Conservation (phyloP, 2,113 vertebrate genomes). For the Guaruba guarouba region DNA sequence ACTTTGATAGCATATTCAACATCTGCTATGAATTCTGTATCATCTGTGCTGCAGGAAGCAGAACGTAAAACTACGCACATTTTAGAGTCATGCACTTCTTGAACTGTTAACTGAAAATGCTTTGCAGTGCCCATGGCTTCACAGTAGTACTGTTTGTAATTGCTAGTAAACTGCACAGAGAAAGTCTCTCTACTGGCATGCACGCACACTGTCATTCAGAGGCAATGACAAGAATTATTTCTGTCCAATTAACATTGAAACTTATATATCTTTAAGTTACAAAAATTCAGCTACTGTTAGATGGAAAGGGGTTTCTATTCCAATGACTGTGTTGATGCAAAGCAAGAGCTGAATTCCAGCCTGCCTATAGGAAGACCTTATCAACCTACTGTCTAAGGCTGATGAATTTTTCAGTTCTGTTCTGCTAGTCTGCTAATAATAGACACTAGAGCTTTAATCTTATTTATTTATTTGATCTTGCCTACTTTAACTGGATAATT, state of each 20-base stretch:
- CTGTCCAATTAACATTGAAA: neutral
- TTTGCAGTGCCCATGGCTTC: neutral
- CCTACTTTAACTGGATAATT: constrained; percentile 50
- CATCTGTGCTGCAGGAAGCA: constrained; percentile 5
- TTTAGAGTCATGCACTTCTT: neutral
- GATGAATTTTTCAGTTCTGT: constrained; percentile 17
- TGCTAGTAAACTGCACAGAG: neutral
- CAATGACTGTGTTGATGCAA: neutral
- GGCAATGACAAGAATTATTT: constrained; percentile 1
- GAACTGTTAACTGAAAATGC: neutral
- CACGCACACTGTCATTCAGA: neutral
- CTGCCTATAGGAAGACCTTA: constrained; percentile 3
- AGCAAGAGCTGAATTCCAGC: constrained; percentile 1
- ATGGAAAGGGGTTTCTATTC: neutral
- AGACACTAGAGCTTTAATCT: constrained; percentile 28
- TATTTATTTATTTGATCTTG: constrained; percentile 57
- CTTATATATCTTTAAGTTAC: neutral
- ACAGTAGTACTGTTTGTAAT: neutral
- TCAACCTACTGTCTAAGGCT: neutral
- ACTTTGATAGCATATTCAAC: neutral
- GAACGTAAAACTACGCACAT: neutral
- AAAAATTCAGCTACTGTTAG: neutral
- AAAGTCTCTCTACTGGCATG: neutral
- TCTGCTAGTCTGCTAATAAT: constrained; percentile 43
- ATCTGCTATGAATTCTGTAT: constrained; percentile 24